Percentiles rank a stretch among this genome's conserved stretches.
phyloP scores from a whole-genome alignment of 30 jellyfish, hydroid and myxozoan genomes.

The Hydractinia echinata region DNA sequence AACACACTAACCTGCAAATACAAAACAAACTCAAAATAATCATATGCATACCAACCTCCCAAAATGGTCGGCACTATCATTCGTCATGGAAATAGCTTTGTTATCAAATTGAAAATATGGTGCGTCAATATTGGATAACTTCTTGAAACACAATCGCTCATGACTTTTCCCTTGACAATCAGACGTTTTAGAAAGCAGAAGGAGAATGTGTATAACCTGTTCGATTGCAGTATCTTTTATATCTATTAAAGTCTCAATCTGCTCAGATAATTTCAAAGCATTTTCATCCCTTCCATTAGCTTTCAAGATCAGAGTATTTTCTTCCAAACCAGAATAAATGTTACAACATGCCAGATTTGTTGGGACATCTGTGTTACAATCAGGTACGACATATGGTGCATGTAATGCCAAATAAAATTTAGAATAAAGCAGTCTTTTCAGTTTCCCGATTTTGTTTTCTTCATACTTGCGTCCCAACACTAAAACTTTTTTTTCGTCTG shows the following conservation, averaged over 20 bases:
- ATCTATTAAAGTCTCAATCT: background rate
- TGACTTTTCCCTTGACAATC: background rate
- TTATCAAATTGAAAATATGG: conserved; percentile 14
- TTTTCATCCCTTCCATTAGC: background rate
- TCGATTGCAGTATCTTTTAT: conserved; percentile 13
- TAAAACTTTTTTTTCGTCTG: background rate
- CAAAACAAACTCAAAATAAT: too few relatives aligned
- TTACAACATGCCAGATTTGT: background rate
- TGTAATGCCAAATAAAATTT: background rate
- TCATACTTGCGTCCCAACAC: background rate
- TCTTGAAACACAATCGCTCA: background rate
- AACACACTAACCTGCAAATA: too few relatives aligned
- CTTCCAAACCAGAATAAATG: conserved; percentile 10
- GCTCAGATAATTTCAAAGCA: conserved; percentile 7
- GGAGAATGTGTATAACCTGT: background rate
- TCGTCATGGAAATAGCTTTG: conserved; percentile 23
- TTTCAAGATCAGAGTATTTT: background rate
- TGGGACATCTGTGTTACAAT: background rate
- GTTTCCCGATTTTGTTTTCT: background rate
- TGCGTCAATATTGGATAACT: background rate
- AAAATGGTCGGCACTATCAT: conserved; percentile 22
- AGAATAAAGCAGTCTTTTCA: background rate
- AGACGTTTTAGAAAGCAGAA: background rate
- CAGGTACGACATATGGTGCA: background rate
- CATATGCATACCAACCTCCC: conserved; percentile 21